Evolutionary conservation across 2,888 invertebrate genomes (phyloP), one percentile per base, ranked within the genome.

Genomic region (Hemithea aestivaria): DNA sequence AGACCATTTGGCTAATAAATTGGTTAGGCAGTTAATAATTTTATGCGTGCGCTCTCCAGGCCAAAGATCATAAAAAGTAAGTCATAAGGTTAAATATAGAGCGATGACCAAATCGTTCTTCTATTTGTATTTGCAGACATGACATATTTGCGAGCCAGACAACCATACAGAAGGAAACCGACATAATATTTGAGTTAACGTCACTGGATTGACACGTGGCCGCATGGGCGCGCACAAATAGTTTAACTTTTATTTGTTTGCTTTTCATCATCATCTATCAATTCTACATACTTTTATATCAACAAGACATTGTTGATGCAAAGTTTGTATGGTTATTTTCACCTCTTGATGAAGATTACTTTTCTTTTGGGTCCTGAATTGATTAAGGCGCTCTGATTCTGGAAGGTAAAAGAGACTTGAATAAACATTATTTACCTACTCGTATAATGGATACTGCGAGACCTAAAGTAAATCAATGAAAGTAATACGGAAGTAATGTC

Each of bases 41-140:
- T 56, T 56, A 60, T 50, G 53, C 27, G 21, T 38, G 51, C 47
- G 43, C 46, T 61, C 54, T 52, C 41, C 35, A 45, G 48, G 47
- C 38, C 37, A 49, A 53, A 53, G 53, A 61, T 65, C 60, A 58
- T 63, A 66, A 70, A 66, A 62, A 56, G 40, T 56, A 57, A 57
- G 55, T 57, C 62, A 55, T 41, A 31, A 41, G 48, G 16, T 16
- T 64, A 67, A 66, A 67, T 62, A 62, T 67, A 66, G 58, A 54
- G 46, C 40, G 47, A 55, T 58, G 53, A 55, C 50, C 41, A 48
- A 51, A 56, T 55, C 40, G 40, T 45, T 41, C 44, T 49, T 47
- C 48, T 51, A 54, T 57, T 56, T 51, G 50, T 54, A 48, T 44
- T 45, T 50, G 45, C 40, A 50, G 41, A 45, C 43, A 46, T 50